A percentile compares a stretch with the other conserved stretches of the same genome.
phyloP scores from a whole-genome alignment of 1,140 invertebrate species.

The Agrypnia vestita region DNA sequence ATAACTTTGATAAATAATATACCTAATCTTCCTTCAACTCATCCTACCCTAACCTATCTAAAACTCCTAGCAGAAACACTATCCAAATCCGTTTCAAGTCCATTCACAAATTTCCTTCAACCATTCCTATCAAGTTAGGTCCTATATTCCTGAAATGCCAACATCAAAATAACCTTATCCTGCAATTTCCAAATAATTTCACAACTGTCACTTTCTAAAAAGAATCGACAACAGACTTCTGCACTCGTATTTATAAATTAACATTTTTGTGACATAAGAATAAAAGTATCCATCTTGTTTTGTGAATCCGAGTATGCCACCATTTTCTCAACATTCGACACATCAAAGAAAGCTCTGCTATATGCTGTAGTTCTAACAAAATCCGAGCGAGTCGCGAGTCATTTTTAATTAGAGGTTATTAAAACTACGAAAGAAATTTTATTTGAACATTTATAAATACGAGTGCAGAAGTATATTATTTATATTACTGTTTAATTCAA shows the following conservation, averaged over 20 bases:
- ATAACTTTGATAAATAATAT: no score
- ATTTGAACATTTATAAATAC: constrained; percentile 13
- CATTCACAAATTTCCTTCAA: no score
- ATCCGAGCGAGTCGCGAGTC: constrained; percentile 24
- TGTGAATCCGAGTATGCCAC: neutral
- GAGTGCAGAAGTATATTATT: constrained; percentile 21
- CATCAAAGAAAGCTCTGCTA: no score
- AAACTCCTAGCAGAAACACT: neutral
- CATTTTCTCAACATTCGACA: no score
- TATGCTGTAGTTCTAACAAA: neutral
- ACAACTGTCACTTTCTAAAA: neutral
- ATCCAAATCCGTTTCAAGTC: no score
- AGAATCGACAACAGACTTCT: constrained; percentile 1
- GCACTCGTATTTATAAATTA: constrained; percentile 25
- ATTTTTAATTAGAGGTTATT: constrained; percentile 12
- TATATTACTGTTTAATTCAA: neutral
- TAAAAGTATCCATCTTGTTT: neutral
- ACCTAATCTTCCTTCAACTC: neutral
- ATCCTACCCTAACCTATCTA: neutral
- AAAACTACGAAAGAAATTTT: neutral
- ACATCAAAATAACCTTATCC: no score
- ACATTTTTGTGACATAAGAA: neutral
- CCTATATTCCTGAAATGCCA: no score
- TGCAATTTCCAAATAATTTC: neutral
- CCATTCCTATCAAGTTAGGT: no score